These are phyloP conservation scores for Drosophila miranda DNA, from an alignment of 1,140 invertebrate genomes.

Conservation along the genomic window DNA sequence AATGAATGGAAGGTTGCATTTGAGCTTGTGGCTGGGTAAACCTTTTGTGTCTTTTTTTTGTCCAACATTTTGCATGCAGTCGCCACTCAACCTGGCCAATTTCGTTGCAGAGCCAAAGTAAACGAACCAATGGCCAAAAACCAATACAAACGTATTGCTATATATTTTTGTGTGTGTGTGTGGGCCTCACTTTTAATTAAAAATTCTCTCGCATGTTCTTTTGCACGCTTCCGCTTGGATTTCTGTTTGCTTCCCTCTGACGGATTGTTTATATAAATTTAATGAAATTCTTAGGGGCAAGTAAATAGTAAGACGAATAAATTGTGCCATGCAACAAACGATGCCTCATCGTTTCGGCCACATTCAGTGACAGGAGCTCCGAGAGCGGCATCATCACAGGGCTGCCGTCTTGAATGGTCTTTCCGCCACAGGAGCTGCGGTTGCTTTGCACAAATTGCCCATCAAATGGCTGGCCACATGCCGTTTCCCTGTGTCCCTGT, in stretches of 20 bases:
- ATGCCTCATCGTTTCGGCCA: conserved; percentile 9
- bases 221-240: conserved; percentile 18
- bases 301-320: conserved; percentile 47
- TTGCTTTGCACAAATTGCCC: conserved; percentile 60
- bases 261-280: conserved; percentile 47
- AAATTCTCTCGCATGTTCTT: conserved; percentile 49
- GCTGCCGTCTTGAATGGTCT: conserved; percentile 33
- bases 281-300: conserved; percentile 55
- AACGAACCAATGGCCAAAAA: conserved; percentile 47
- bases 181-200: conserved; percentile 59
- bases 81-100: conserved; percentile 56
- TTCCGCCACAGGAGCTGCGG: conserved; percentile 41
- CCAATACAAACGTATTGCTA: conserved; percentile 14
- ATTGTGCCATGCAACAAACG: conserved; percentile 3
- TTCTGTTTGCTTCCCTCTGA: conserved; percentile 32
- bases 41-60: conserved; percentile 2
- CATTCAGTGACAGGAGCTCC: no score
- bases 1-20: conserved; percentile 5
- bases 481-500: conserved; percentile 20
- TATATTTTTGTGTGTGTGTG: conserved; percentile 18
- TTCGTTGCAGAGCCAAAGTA: conserved; percentile 50
- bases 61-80: conserved; percentile 30
- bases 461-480: conserved; percentile 45
- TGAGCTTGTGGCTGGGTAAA: conserved; percentile 8
- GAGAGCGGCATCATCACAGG: conserved; percentile 7